Evolutionary conservation across 1,140 invertebrate species (phyloP).

Genomic region (Radopholus similis): DNA sequence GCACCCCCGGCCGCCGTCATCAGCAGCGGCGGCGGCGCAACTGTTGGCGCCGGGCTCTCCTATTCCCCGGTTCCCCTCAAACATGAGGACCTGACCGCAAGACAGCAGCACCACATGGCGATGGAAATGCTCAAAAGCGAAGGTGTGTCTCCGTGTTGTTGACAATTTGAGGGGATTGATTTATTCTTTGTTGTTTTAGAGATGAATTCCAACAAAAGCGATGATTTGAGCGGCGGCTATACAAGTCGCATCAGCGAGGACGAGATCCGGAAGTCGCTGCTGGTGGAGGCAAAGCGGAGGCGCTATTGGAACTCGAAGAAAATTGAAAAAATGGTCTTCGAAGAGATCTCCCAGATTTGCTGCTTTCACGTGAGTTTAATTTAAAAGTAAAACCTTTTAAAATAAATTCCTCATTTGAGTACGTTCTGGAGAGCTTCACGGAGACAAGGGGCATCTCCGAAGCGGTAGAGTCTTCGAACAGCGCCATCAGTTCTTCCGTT

Average conservation of each 20-base stretch:
- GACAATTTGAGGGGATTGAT: too few relatives aligned
- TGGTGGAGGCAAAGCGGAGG: constrained; percentile 53
- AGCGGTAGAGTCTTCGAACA: constrained; percentile 39
- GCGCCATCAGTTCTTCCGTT: constrained; percentile 1
- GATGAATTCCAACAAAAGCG: too few relatives aligned
- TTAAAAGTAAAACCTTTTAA: neutral
- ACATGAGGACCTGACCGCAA: too few relatives aligned
- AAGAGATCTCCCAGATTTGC: constrained; percentile 42
- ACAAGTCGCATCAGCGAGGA: constrained; percentile 42
- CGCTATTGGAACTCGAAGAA: constrained; percentile 52
- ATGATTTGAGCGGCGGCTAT: too few relatives aligned
- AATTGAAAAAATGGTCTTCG: constrained; percentile 56
- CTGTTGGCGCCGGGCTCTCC: too few relatives aligned
- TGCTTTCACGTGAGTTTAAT: constrained; percentile 51
- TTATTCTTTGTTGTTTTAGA: too few relatives aligned
- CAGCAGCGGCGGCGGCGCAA: too few relatives aligned
- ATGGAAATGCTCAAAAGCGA: too few relatives aligned
- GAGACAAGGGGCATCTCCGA: constrained; percentile 54
- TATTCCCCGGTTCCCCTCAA: too few relatives aligned
- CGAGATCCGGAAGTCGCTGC: constrained; percentile 51
- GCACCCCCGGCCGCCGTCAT: too few relatives aligned
- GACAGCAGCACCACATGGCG: too few relatives aligned
- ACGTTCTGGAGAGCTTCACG: constrained; percentile 58
- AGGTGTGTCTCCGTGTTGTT: too few relatives aligned
- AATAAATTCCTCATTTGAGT: constrained; percentile 32